Conservation (phyloP, 2,797 vertebrate genomes). For the Acanthurus tractus region DNA sequence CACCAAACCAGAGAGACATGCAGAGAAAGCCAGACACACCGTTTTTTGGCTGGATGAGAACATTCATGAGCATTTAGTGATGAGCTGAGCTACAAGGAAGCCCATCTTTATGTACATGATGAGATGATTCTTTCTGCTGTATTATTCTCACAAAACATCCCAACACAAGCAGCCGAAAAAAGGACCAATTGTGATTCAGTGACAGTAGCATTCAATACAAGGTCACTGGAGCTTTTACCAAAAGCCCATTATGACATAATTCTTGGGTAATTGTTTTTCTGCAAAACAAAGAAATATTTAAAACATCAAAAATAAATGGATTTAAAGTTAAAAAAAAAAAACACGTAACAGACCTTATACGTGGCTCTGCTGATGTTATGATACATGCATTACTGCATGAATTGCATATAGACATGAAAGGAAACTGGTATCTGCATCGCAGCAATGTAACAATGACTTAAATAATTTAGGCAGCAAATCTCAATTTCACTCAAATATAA, state of each 20-base stretch:
- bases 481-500: neutral
- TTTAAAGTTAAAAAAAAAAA: too few species aligned
- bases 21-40: constrained; percentile 6
- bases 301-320: too few species aligned
- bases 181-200: constrained; percentile 40
- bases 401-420: neutral
- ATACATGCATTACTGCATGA: neutral
- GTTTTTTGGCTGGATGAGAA: neutral
- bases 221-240: constrained; percentile 42
- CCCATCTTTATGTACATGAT: neutral
- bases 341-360: neutral
- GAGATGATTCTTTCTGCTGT: neutral
- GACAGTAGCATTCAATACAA: constrained; percentile 57
- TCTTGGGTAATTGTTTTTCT: constrained; percentile 7
- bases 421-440: neutral
- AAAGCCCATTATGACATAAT: neutral
- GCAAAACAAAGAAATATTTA: neutral
- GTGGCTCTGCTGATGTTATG: neutral
- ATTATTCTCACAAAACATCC: neutral
- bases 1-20: constrained; percentile 1
- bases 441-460: neutral
- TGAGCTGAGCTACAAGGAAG: neutral
- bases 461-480: neutral
- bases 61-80: neutral
- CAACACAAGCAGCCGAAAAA: constrained; percentile 5